These are phyloP conservation scores for Crambe crambe DNA, from an alignment of 37 sponge, comb jelly and placozoan genomes.

Conservation along the genomic window DNA sequence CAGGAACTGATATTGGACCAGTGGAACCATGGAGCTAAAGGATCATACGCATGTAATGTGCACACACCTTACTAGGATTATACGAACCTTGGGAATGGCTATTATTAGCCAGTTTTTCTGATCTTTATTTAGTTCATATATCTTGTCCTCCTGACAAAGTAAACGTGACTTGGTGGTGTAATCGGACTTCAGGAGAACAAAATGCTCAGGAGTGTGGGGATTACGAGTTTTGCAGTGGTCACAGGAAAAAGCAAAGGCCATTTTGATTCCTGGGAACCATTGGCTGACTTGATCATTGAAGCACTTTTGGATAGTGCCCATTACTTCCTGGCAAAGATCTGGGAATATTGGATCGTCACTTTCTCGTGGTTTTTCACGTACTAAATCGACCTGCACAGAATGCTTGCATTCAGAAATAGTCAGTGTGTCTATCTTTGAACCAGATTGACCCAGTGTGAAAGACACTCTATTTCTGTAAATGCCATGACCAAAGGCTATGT, in stretches of 20 bases:
- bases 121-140: neutral
- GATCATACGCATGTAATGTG: neutral
- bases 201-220: neutral
- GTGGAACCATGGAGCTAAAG: neutral
- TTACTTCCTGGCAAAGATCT: slow-evolving; percentile 1
- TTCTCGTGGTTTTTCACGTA: neutral
- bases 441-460: slow-evolving; percentile 17
- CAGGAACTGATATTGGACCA: neutral
- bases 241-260: slow-evolving; percentile 3
- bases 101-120: slow-evolving; percentile 13
- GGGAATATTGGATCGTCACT: neutral
- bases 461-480: slow-evolving; percentile 30
- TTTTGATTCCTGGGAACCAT: slow-evolving; percentile 24
- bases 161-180: neutral
- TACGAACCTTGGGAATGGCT: too few relatives aligned
- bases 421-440: slow-evolving; percentile 19
- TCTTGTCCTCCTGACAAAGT: neutral
- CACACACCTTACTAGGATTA: too few relatives aligned
- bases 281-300: neutral
- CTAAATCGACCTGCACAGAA: slow-evolving; percentile 19
- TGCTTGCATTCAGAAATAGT: neutral
- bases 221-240: slow-evolving; percentile 2
- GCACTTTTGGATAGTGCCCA: neutral
- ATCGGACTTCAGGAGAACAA: neutral
- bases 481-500: slow-evolving; percentile 11